Conservation (phyloP, 2,113 vertebrate genomes). For the Reinhardtius hippoglossoides region DNA sequence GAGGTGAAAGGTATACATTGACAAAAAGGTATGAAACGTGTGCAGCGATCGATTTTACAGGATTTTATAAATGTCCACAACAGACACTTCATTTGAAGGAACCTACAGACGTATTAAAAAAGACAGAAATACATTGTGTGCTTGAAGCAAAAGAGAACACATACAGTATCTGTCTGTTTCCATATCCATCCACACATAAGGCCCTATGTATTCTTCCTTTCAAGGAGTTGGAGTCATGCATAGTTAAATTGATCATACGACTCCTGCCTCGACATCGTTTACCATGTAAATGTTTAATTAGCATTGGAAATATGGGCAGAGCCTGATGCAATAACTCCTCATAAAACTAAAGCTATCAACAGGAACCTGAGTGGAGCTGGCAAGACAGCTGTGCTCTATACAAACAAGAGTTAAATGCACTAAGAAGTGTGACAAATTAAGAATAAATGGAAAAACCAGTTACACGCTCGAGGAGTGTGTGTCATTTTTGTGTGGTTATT, state of each 20-base stretch:
- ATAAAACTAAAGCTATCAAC: conserved; percentile 49
- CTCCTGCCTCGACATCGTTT: conserved; percentile 10
- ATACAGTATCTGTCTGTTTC: not conserved
- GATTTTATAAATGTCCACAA: conserved; percentile 17
- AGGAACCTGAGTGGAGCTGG: conserved; percentile 19
- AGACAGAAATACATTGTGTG: not conserved
- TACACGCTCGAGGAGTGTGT: not conserved
- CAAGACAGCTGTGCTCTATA: conserved; percentile 29
- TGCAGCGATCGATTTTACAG: conserved; percentile 11
- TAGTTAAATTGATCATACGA: conserved; percentile 19
- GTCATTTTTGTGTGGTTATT: not conserved
- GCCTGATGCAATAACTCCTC: conserved; percentile 13
- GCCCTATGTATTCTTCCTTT: conserved; percentile 22
- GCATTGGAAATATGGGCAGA: conserved; percentile 17
- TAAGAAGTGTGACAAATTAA: not conserved
- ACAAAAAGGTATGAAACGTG: not conserved
- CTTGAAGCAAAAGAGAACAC: not conserved
- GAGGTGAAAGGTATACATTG: conserved; percentile 13
- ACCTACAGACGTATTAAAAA: not conserved
- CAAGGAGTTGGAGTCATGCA: conserved; percentile 18
- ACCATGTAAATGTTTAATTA: conserved; percentile 67
- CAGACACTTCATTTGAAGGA: conserved; percentile 16
- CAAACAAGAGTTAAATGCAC: conserved; percentile 22
- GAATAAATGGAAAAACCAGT: conserved; percentile 2
- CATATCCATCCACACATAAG: not conserved